Conservation (phyloP, 2,113 vertebrate genomes). For the Hydropotes inermis region DNA sequence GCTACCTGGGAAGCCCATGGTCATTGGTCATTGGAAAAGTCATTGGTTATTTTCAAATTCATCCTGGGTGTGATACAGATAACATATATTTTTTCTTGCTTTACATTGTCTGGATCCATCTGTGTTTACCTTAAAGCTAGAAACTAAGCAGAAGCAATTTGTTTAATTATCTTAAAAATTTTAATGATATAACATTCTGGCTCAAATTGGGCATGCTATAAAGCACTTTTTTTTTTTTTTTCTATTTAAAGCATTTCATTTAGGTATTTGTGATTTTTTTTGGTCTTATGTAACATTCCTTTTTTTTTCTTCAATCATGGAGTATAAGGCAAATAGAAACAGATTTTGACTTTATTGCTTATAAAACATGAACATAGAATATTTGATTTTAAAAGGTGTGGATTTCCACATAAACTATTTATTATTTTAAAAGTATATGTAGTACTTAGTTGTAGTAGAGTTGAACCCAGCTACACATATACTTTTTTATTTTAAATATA, state of each 20-base stretch:
- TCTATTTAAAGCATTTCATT: not conserved
- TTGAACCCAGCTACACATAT: not conserved
- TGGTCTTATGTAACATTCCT: not conserved
- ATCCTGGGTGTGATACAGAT: not conserved
- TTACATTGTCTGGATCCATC: not conserved
- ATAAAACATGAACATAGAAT: not conserved
- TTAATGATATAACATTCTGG: not conserved
- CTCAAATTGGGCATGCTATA: not conserved
- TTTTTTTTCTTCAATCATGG: not conserved
- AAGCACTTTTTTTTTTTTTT: not conserved
- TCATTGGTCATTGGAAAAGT: not conserved
- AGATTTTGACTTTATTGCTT: not conserved
- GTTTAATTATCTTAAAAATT: slow-evolving; percentile 15
- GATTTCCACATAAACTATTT: not conserved
- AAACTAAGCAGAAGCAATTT: not conserved
- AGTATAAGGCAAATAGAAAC: not conserved
- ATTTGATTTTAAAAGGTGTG: not conserved
- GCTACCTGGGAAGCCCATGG: not conserved
- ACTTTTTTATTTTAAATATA: not conserved
- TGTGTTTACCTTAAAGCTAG: not conserved
- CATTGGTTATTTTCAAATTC: not conserved
- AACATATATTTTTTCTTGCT: not conserved
- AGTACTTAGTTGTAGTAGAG: not conserved
- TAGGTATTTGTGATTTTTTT: not conserved
- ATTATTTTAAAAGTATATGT: not conserved